These are phyloP conservation scores for Apamea anceps DNA, from an alignment of 2,888 invertebrate species.

Conservation along the genomic window DNA sequence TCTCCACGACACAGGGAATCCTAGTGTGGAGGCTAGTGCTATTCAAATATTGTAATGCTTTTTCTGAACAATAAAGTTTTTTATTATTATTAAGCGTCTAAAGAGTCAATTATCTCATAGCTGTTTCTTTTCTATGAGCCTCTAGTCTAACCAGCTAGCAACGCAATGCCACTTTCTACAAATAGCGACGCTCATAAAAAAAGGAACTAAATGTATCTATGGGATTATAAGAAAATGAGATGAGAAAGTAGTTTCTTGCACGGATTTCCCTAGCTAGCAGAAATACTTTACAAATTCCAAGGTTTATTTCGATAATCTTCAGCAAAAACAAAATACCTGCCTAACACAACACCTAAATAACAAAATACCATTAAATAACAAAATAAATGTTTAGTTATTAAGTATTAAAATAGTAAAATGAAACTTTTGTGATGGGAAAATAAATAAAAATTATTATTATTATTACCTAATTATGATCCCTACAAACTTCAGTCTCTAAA, in stretches of 20 bases:
- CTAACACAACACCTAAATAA: too few relatives aligned
- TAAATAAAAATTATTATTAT: too few relatives aligned
- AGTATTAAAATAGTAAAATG: too few relatives aligned
- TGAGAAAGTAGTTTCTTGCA: constrained; percentile 4
- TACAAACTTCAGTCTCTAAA: neutral
- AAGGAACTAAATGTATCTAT: neutral
- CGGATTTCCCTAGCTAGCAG: neutral
- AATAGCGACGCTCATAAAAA: neutral
- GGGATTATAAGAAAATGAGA: neutral
- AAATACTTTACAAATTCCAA: neutral
- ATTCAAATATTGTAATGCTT: too few relatives aligned
- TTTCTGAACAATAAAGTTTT: too few relatives aligned
- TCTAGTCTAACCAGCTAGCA: neutral
- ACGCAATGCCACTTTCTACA: constrained; percentile 14
- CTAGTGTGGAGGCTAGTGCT: too few relatives aligned
- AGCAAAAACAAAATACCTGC: neutral
- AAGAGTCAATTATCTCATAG: neutral
- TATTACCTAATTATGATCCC: neutral
- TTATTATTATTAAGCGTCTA: too few relatives aligned
- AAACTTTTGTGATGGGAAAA: too few relatives aligned
- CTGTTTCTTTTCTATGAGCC: neutral
- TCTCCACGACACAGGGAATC: too few relatives aligned
- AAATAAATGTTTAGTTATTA: too few relatives aligned
- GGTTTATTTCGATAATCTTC: neutral
- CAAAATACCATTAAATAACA: too few relatives aligned